Conservation (phyloP, 2,113 vertebrate genomes). For the Scopus umbretta region DNA sequence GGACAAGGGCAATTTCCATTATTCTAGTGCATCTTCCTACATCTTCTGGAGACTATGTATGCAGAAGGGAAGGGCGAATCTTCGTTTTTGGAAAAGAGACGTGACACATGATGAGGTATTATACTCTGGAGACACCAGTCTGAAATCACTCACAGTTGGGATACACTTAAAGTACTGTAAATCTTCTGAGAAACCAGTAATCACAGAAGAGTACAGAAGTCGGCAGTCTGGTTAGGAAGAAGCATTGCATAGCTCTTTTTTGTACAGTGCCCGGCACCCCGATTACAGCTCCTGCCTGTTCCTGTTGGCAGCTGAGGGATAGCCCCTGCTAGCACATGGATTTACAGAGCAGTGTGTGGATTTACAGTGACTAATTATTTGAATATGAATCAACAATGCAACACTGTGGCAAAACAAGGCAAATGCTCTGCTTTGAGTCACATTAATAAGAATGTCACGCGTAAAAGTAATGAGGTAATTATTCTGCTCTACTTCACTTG, state of each 20-base stretch:
- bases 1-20: background rate
- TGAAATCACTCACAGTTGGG: background rate
- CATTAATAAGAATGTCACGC: constrained; percentile 58
- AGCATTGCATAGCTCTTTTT: background rate
- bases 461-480: constrained; percentile 55
- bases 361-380: background rate
- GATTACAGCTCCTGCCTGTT: background rate
- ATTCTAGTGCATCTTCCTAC: background rate
- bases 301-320: background rate
- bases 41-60: background rate
- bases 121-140: background rate
- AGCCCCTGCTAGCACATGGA: background rate
- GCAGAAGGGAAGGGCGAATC: fast-evolving
- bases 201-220: background rate
- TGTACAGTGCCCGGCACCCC: background rate
- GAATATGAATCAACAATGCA: constrained; percentile 53
- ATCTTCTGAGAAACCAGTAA: background rate
- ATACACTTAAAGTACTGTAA: background rate
- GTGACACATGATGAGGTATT: background rate
- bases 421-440: background rate
- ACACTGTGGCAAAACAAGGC: constrained; percentile 34
- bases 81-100: background rate
- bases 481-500: constrained; percentile 67
- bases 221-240: background rate
- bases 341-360: background rate